These are phyloP conservation scores for Cygnus olor DNA, from an alignment of 2,797 vertebrate species.

Conservation along the genomic window DNA sequence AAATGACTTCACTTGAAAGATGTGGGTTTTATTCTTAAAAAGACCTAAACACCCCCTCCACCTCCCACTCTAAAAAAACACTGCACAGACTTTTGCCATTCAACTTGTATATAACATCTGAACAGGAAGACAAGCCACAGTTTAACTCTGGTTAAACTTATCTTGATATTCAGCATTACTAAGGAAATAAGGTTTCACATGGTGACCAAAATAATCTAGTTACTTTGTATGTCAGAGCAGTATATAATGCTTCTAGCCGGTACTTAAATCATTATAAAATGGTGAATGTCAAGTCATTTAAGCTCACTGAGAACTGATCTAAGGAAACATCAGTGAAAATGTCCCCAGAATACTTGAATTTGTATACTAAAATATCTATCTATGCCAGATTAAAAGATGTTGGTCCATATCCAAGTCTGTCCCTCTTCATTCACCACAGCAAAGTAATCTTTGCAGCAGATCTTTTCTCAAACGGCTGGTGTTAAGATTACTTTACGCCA, in stretches of 20 bases:
- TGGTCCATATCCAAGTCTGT: not conserved
- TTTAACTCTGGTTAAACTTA: not conserved
- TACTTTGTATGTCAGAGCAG: not conserved
- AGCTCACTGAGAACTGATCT: not conserved
- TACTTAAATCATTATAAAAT: not conserved
- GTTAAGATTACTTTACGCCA: not conserved
- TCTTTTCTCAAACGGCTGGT: not conserved
- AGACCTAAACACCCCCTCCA: not conserved
- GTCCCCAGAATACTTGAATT: not conserved
- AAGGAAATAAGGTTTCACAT: not conserved
- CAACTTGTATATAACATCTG: not conserved
- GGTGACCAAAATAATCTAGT: not conserved
- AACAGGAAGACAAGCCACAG: not conserved
- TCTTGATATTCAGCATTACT: not conserved
- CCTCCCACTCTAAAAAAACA: not conserved
- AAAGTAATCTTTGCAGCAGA: not conserved
- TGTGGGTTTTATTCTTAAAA: not conserved
- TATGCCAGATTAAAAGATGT: not conserved
- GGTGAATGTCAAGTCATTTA: not conserved
- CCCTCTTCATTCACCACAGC: not conserved
- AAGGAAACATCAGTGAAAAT: not conserved
- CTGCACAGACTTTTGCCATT: not conserved
- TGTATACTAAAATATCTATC: not conserved
- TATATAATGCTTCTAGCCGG: not conserved
- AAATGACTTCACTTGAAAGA: not conserved